These are phyloP conservation scores for Callorhinus ursinus DNA, from an alignment of 2,113 vertebrate genomes.

Conservation along the genomic window DNA sequence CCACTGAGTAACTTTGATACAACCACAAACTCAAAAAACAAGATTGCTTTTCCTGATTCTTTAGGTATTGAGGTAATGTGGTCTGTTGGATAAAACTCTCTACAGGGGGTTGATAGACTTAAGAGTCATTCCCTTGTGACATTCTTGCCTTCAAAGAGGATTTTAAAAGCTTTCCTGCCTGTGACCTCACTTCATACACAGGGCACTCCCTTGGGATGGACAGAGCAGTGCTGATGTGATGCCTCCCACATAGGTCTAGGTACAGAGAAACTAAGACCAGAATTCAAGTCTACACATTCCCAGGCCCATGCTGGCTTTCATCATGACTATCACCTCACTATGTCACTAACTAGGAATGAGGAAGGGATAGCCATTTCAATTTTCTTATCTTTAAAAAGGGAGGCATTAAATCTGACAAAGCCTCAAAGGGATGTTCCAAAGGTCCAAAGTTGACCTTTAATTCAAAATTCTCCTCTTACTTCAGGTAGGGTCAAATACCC, in stretches of 20 bases:
- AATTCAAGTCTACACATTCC: not conserved
- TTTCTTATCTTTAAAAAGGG: not conserved
- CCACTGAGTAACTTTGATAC: slow-evolving; percentile 7
- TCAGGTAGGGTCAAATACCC: slow-evolving; percentile 30
- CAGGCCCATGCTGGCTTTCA: not conserved
- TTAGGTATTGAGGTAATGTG: not conserved
- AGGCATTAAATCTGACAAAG: slow-evolving; percentile 27
- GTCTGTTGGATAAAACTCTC: not conserved
- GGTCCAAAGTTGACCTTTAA: slow-evolving; percentile 7
- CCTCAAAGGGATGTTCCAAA: not conserved
- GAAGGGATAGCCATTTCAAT: not conserved
- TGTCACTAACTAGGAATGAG: not conserved
- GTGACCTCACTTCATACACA: not conserved
- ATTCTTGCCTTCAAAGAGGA: not conserved
- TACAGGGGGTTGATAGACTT: not conserved
- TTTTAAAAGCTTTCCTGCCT: not conserved
- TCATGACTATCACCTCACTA: not conserved
- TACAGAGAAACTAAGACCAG: not conserved
- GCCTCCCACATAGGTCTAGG: not conserved
- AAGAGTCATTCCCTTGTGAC: not conserved
- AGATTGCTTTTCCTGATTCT: not conserved
- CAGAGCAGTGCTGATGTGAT: no score
- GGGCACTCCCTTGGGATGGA: not conserved
- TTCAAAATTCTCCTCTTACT: slow-evolving; percentile 33
- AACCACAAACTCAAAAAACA: not conserved